Evolutionary conservation across 2,113 vertebrate genomes (phyloP).

Genomic region (Pluvianellus socialis): DNA sequence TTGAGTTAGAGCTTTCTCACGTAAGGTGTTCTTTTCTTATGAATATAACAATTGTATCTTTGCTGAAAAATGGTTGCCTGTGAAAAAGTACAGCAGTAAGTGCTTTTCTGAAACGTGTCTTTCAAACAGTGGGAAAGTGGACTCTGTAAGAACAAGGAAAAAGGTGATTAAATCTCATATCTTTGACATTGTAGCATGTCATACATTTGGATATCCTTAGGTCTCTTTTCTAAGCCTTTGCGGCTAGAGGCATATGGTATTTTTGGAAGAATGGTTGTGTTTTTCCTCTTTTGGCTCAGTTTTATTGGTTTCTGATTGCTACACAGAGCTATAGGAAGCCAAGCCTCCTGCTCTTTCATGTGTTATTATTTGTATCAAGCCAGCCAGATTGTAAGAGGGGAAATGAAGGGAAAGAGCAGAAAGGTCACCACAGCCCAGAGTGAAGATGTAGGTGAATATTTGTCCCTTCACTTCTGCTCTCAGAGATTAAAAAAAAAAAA

Average conservation of each 20-base stretch:
- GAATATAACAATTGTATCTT: background rate
- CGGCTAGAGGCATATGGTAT: background rate
- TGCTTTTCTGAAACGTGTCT: background rate
- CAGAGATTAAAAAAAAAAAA: background rate
- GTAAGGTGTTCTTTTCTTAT: constrained; percentile 63
- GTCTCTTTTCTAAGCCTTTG: background rate
- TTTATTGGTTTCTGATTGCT: background rate
- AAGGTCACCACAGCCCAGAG: background rate
- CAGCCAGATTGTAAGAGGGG: background rate
- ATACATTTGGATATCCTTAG: background rate
- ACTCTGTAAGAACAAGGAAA: background rate
- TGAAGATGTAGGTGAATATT: constrained; percentile 33
- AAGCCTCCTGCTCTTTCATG: constrained; percentile 26
- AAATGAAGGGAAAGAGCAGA: constrained; percentile 38
- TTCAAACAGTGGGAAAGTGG: background rate
- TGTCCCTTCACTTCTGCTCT: background rate
- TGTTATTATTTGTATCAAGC: constrained; percentile 38
- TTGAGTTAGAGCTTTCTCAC: constrained; percentile 73
- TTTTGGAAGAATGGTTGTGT: background rate
- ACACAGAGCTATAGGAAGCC: background rate
- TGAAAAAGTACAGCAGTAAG: background rate
- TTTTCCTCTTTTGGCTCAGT: background rate
- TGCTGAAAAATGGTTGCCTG: background rate
- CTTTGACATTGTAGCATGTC: background rate
- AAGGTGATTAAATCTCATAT: background rate